Percentiles rank a stretch among this genome's conserved stretches.
Conservation (phyloP, 2,888 invertebrate genomes). For the Ophion ventricosus region DNA sequence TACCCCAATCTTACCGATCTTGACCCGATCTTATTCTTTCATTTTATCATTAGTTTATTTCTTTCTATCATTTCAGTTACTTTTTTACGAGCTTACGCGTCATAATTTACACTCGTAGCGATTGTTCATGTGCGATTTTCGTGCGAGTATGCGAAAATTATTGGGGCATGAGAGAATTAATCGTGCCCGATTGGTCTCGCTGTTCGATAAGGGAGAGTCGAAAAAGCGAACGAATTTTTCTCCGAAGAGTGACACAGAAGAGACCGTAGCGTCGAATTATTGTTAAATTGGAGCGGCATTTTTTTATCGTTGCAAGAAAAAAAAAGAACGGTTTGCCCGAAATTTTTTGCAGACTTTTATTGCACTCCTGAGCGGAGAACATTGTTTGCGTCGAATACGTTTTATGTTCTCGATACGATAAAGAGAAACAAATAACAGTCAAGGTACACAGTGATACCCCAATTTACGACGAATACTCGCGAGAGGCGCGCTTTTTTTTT, state of each 20-base stretch:
- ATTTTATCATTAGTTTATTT: background rate
- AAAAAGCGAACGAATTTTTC: background rate
- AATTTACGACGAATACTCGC: constrained; percentile 4
- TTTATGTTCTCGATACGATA: background rate
- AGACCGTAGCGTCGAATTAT: background rate
- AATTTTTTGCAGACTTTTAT: background rate
- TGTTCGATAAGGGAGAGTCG: background rate
- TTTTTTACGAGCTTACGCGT: background rate
- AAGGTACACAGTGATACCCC: constrained; percentile 22
- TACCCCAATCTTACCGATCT: too few relatives aligned
- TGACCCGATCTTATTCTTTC: background rate
- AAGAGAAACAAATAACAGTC: background rate
- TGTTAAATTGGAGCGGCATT: background rate
- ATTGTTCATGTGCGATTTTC: constrained; percentile 5
- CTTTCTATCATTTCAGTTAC: background rate
- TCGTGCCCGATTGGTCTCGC: constrained; percentile 3
- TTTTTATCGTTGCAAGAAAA: background rate
- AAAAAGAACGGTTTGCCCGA: background rate
- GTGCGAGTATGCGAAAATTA: background rate
- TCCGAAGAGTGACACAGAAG: background rate
- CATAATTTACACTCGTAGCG: background rate
- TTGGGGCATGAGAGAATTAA: constrained; percentile 23
- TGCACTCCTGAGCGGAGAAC: background rate
- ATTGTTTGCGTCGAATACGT: background rate
- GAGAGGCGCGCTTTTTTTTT: background rate